Percentiles rank a stretch among this genome's conserved stretches.
Conservation (phyloP, 1,140 invertebrate species). For the Apis cerana region DNA sequence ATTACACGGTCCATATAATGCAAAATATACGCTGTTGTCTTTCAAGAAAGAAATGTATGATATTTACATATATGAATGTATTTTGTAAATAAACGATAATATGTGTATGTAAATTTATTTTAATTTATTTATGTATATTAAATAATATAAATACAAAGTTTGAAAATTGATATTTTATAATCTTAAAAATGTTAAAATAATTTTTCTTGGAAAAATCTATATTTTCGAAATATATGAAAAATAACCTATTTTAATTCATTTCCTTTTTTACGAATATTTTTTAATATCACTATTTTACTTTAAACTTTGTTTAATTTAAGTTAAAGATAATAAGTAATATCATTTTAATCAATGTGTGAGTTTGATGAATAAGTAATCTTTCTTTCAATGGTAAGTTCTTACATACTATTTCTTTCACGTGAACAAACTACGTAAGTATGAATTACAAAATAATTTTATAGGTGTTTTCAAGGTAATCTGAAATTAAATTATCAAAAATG, state of each 20-base stretch:
- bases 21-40: too few relatives aligned
- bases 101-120: too few relatives aligned
- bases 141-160: too few relatives aligned
- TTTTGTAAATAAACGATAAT: too few relatives aligned
- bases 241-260: too few relatives aligned
- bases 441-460: conserved; percentile 3
- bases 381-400: neutral
- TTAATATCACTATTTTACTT: neutral
- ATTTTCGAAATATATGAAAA: too few relatives aligned
- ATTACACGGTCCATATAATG: too few relatives aligned
- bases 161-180: too few relatives aligned
- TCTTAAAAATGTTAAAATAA: neutral
- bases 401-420: too few relatives aligned
- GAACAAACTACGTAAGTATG: neutral
- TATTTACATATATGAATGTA: too few relatives aligned
- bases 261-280: neutral
- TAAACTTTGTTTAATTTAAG: neutral
- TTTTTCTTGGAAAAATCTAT: neutral
- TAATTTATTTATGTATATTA: too few relatives aligned
- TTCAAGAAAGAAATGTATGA: too few relatives aligned
- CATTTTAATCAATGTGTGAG: neutral
- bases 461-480: conserved; percentile 24
- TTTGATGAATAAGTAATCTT: neutral
- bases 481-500: neutral
- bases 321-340: conserved; percentile 9